phyloP scores from a whole-genome alignment of 2,113 vertebrate genomes.

The Crotalus helleri region DNA sequence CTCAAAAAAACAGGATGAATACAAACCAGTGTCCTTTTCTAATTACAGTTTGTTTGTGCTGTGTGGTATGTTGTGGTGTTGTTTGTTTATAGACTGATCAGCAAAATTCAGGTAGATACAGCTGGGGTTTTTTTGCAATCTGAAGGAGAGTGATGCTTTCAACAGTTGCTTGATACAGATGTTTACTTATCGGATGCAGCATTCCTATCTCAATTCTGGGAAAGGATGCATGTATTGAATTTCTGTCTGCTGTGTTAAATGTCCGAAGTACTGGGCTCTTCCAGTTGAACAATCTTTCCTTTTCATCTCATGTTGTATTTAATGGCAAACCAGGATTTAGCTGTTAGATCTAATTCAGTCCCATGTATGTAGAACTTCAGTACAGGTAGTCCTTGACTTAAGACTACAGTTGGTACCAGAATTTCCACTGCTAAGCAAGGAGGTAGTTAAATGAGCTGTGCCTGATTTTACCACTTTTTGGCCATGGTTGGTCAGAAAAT shows the following conservation, averaged over 20 bases:
- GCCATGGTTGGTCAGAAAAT: too few species aligned
- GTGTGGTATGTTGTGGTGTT: neutral
- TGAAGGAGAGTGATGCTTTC: neutral
- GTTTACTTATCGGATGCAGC: neutral
- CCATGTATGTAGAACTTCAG: neutral
- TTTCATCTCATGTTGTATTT: neutral
- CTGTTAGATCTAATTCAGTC: neutral
- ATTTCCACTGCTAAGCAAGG: too few species aligned
- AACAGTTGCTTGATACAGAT: neutral
- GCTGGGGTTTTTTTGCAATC: too few species aligned
- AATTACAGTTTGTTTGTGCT: neutral
- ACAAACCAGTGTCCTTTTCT: neutral
- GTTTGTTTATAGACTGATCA: neutral
- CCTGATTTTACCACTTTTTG: too few species aligned
- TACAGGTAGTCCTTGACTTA: neutral
- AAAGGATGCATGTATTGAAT: neutral
- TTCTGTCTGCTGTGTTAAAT: neutral
- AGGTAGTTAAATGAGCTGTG: too few species aligned
- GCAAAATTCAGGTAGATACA: neutral
- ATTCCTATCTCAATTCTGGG: neutral
- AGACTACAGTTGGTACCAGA: neutral
- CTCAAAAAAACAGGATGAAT: neutral
- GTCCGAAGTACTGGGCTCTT: neutral
- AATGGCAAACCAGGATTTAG: neutral
- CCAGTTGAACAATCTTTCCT: neutral